Evolutionary conservation across 2,113 vertebrate genomes (phyloP).

Genomic region (Vulpes lagopus): DNA sequence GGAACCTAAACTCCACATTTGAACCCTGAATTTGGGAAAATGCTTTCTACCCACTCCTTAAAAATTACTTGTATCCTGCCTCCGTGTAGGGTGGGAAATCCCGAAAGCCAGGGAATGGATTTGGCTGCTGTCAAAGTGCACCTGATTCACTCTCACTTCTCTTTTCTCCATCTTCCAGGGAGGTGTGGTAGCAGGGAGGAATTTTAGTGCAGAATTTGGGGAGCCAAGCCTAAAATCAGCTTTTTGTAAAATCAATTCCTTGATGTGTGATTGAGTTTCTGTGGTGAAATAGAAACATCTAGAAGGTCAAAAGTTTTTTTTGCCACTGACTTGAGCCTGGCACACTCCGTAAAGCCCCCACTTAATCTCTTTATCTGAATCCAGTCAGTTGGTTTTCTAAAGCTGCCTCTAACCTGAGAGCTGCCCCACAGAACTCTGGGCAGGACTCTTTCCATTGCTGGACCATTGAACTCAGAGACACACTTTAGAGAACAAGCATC

Average conservation of each 20-base stretch:
- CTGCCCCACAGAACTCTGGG: neutral
- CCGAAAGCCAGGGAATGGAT: neutral
- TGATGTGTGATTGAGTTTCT: neutral
- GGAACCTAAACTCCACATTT: neutral
- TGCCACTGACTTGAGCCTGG: neutral
- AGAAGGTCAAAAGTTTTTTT: conserved; percentile 9
- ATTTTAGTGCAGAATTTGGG: neutral
- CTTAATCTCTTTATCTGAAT: neutral
- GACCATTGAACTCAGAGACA: neutral
- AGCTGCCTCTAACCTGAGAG: neutral
- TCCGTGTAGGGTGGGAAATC: neutral
- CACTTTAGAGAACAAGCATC: neutral
- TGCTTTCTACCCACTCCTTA: neutral
- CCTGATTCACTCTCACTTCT: neutral
- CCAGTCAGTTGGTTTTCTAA: neutral
- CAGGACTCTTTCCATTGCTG: neutral
- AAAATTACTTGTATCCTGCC: neutral
- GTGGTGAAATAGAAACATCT: neutral
- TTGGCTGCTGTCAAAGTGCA: fast-evolving
- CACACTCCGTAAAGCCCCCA: neutral
- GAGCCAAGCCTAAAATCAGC: conserved; percentile 10
- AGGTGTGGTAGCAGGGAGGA: neutral
- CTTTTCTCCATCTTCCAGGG: neutral
- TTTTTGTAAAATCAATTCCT: neutral
- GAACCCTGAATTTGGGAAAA: neutral